Evolutionary conservation across 1,140 invertebrate species (phyloP), one percentile per base, ranked within the genome.

Genomic region (Diachasma alloeum): DNA sequence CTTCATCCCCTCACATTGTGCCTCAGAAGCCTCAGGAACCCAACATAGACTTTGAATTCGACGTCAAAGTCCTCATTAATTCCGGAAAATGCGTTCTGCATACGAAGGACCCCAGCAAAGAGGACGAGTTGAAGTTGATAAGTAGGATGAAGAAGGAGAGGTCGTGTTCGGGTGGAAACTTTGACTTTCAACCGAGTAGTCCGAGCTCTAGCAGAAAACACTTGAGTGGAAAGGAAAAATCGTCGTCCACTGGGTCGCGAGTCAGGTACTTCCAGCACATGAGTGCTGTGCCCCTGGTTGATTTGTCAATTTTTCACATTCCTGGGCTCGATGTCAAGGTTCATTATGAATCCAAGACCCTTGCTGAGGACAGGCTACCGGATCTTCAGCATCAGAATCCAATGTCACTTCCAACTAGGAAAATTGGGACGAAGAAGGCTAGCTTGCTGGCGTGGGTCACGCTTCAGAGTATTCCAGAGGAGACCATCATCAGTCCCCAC

Each of bases 41-140:
- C 0, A 98, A 96, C 83, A 96, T 99, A 77, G 97, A 99, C 87
- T 96, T 99, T 87, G 97, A 99, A 86, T 90, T 99, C 78, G 97
- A 99, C 88, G 95, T 99, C 0, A 98, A 98, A 90, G 97, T 99
- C 37, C 93, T 98, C 75, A 98, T 99, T 70, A 98, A 98, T 85
- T 97, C 96, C 82, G 98, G 97, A 0, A 98, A 98, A 90, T 99
- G 97, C 90, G 96, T 98, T 31, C 90, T 99, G 3, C 97, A 99
- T 88, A 98, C 97, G 0, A 98, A 97, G 88, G 96, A 97, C 85
- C 88, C 91, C 22, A 88, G 89, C 0, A 92, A 91, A 76, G 95
- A 96, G 48, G 95, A 96, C 68, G 93, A 94, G 80, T 85, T 92
- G 9, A 92, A 91, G 87, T 87, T 91, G 78, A 87, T 90, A 78